These are phyloP conservation scores for Pontoporia blainvillei DNA, from an alignment of 2,113 vertebrate species.

Conservation along the genomic window DNA sequence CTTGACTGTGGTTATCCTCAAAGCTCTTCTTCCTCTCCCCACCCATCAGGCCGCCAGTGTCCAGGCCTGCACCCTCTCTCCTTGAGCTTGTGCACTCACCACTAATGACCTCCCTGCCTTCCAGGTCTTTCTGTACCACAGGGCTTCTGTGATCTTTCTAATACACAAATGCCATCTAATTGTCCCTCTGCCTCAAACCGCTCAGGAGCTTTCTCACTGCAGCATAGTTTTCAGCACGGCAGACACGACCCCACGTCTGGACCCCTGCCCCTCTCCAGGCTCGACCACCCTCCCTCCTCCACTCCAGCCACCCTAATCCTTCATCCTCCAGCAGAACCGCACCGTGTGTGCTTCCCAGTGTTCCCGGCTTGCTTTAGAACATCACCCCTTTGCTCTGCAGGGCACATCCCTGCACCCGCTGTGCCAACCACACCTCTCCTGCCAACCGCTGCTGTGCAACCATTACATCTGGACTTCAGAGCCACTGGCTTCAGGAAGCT, in stretches of 20 bases:
- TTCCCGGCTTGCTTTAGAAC: no score
- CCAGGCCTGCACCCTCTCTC: background rate
- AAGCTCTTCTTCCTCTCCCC: background rate
- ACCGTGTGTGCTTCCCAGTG: accelerated
- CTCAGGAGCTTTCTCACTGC: background rate
- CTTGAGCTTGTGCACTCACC: accelerated
- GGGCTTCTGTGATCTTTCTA: background rate
- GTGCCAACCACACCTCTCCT: accelerated
- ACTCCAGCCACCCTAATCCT: background rate
- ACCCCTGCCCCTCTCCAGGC: background rate
- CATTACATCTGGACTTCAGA: background rate
- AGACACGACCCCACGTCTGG: accelerated
- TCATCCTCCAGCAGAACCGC: background rate
- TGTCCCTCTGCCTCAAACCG: background rate
- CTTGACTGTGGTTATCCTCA: background rate
- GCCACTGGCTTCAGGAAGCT: background rate
- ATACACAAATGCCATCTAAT: background rate
- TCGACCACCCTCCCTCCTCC: background rate
- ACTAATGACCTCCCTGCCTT: background rate
- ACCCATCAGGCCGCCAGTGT: accelerated
- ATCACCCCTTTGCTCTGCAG: background rate
- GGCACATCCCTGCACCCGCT: accelerated
- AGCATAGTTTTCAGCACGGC: accelerated
- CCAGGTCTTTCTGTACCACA: background rate
- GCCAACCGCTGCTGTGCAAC: background rate